phyloP scores from a whole-genome alignment of 2,797 vertebrate genomes.

The Cygnus olor region DNA sequence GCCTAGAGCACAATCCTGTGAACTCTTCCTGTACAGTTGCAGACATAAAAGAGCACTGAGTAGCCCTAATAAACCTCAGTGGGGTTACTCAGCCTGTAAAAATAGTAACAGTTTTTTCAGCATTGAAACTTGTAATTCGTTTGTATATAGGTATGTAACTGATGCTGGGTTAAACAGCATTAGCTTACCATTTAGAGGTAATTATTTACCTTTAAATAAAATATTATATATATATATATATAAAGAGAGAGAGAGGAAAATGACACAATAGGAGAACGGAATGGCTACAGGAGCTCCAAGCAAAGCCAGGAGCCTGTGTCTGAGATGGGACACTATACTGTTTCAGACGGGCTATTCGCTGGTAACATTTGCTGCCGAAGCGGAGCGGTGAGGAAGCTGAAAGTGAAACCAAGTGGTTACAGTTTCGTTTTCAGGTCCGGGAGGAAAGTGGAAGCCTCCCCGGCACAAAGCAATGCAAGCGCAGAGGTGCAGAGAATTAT shows the following conservation, averaged over 20 bases:
- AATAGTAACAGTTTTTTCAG: neutral
- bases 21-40: neutral
- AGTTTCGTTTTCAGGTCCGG: conserved; percentile 39
- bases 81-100: neutral
- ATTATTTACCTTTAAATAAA: no score
- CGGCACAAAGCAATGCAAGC: neutral
- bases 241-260: accelerated
- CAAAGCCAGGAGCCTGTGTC: neutral
- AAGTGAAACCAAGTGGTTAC: conserved; percentile 45
- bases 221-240: accelerated
- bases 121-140: neutral
- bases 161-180: neutral
- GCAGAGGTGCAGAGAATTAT: neutral
- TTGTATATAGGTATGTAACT: neutral
- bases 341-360: neutral
- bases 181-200: neutral
- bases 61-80: neutral
- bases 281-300: neutral
- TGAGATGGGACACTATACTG: accelerated
- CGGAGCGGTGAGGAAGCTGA: neutral
- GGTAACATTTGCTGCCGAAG: neutral
- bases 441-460: neutral
- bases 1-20: neutral
- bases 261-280: neutral
- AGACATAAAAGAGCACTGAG: accelerated